Base-by-base conservation (phyloP, 2,113 vertebrate genomes). In the Ctenomys sociabilis region DNA sequence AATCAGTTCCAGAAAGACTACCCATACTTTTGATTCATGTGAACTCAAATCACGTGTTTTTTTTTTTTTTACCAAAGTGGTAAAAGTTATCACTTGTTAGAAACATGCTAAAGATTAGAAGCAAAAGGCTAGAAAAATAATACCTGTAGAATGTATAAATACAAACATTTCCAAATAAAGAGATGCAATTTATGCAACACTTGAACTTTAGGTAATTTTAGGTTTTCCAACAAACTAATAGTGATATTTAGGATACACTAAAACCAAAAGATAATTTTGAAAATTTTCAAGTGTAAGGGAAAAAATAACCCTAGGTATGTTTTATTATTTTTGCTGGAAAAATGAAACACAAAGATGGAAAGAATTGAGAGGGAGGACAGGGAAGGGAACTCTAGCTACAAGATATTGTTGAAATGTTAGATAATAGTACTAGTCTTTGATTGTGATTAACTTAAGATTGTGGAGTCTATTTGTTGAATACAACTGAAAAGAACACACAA, bases 271-370 rank as follows among this genome's bases (percentile, higher is more conserved):
- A 59, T 57, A 88, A 52, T 40, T 57, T 54, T 92, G 22, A 77
- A 66, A 92, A 78, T 43, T 73, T 80, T 95, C n/a, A 59, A 8
- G 26, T 59, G 4, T 30, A 78, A 95, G 19, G 13, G 49, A 26
- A 88, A 91, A 90, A 75, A 84, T 52, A 73, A 73, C 7, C 16
- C 21, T 75, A 12, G 6, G 10, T 63, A 63, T 37, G 9, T 26
- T 91, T 84, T 87, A 35, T 61, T 61, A 61, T 86, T 95, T 85
- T 95, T 43, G 86, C 22, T 89, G 35, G 13, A 85, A 97, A 63
- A 70, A 17, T 52, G 0, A 59, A 43, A 70, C 32, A 49, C 21
- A 61, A 35, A 40, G 5, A 7, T 37, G 64, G 12, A 43, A 64
- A 70, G 17, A 19, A n/a, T 45, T 5, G 24, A n/a, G n/a, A 45